These are phyloP conservation scores for Python bivittatus DNA, from an alignment of 2,113 vertebrate species.

Conservation along the genomic window DNA sequence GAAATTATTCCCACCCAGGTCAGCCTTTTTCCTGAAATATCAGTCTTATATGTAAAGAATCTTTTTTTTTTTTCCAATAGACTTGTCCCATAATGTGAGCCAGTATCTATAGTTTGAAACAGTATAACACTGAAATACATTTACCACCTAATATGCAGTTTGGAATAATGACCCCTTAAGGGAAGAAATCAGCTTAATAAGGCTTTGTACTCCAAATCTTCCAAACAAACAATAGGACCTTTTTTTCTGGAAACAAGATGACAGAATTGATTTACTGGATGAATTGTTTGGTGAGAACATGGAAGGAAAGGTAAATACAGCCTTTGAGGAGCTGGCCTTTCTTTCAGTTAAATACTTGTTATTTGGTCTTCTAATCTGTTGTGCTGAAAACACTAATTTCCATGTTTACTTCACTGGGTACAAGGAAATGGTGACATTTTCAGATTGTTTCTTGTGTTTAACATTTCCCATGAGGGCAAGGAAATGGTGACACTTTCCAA, in stretches of 20 bases:
- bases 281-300: neutral
- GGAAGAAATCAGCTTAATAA: neutral
- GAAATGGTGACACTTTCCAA: conserved; percentile 8
- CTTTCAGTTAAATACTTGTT: conserved; percentile 21
- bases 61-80: neutral
- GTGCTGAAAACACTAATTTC: conserved; percentile 17
- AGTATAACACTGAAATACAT: neutral
- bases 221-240: neutral
- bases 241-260: neutral
- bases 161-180: neutral
- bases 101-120: neutral
- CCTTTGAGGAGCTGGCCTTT: neutral
- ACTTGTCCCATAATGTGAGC: neutral
- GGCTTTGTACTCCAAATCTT: neutral
- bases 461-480: neutral
- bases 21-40: neutral
- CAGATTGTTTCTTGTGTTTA: conserved; percentile 4
- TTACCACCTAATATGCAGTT: neutral
- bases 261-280: neutral
- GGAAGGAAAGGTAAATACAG: neutral
- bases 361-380: conserved; percentile 1
- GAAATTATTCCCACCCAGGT: neutral
- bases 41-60: neutral
- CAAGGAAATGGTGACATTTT: conserved; percentile 14
- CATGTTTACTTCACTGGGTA: neutral